phyloP scores from a whole-genome alignment of 2,888 invertebrate genomes.

The Tiphia femorata region DNA sequence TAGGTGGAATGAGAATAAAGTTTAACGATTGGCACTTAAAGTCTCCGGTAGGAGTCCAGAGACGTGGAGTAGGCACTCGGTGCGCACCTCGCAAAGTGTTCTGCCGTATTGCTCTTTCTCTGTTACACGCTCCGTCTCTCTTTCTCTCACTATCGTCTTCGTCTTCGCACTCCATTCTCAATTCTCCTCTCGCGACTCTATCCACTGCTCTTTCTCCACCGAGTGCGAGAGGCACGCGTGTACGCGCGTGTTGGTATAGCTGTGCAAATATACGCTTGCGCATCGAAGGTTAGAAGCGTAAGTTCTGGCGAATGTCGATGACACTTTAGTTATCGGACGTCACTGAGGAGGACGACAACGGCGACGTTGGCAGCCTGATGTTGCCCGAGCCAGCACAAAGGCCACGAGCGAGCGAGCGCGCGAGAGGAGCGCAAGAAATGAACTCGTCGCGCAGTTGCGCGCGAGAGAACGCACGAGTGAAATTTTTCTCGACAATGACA shows the following conservation, averaged over 20 bases:
- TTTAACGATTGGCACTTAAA: constrained; percentile 35
- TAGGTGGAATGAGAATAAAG: constrained; percentile 16
- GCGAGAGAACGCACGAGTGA: too few species aligned
- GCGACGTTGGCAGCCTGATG: too few species aligned
- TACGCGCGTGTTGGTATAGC: constrained; percentile 58
- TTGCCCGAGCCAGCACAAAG: constrained; percentile 15
- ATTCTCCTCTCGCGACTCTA: too few species aligned
- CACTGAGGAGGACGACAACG: not conserved
- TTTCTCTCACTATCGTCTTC: not conserved
- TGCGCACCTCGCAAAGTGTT: constrained; percentile 14
- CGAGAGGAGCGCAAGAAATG: too few species aligned
- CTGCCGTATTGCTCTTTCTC: constrained; percentile 1
- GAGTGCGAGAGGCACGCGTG: not conserved
- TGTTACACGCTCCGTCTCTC: not conserved
- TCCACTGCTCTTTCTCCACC: not conserved
- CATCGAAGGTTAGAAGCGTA: not conserved
- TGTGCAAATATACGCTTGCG: constrained; percentile 52
- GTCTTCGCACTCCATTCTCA: too few species aligned
- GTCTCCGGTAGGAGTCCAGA: not conserved
- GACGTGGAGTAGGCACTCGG: constrained; percentile 23
- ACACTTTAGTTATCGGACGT: constrained; percentile 44
- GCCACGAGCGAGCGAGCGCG: constrained; percentile 24
- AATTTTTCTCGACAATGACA: too few species aligned
- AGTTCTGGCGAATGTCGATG: constrained; percentile 44
- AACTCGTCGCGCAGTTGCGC: too few species aligned